phyloP scores from a whole-genome alignment of 1,140 invertebrate species.

The Steinernema khuongi region DNA sequence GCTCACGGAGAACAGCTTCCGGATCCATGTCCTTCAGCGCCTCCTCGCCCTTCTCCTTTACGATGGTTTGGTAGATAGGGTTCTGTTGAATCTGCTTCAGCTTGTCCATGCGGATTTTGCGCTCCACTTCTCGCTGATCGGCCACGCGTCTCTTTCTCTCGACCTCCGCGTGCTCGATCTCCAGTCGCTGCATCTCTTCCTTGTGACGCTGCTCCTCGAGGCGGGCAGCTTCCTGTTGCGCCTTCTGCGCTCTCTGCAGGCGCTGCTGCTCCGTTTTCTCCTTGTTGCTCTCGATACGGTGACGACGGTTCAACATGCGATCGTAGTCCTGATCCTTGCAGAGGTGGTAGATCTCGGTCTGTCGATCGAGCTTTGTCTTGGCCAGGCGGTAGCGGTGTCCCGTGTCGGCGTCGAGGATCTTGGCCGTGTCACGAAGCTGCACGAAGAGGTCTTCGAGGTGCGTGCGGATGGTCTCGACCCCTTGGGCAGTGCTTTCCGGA shows the following conservation, averaged over 20 bases:
- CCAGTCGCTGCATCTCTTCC: conserved; percentile 53
- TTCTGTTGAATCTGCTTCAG: conserved; percentile 36
- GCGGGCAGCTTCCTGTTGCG: conserved; percentile 41
- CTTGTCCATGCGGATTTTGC: conserved; percentile 32
- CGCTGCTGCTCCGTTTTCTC: conserved; percentile 47
- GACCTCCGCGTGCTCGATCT: conserved; percentile 52
- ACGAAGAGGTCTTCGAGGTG: conserved; percentile 47
- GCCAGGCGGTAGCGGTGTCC: conserved; percentile 21
- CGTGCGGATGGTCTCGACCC: conserved; percentile 43
- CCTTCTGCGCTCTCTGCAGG: conserved; percentile 45
- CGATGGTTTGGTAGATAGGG: conserved; percentile 48
- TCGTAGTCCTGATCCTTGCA: conserved; percentile 50
- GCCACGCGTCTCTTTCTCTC: conserved; percentile 45
- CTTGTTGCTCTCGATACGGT: conserved; percentile 55
- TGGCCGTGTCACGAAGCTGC: conserved; percentile 38
- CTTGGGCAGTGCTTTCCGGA: conserved; percentile 41
- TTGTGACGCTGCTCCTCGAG: conserved; percentile 48
- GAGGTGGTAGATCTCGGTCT: conserved; percentile 40
- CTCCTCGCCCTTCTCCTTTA: conserved; percentile 54
- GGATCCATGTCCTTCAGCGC: conserved; percentile 52
- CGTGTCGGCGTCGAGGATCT: conserved; percentile 34
- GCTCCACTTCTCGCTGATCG: conserved; percentile 44
- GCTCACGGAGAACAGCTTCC: conserved; percentile 48
- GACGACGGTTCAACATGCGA: conserved; percentile 48
- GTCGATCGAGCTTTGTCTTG: conserved; percentile 43